Evolutionary conservation across 2,888 invertebrate genomes (phyloP), one percentile per base, ranked within the genome.

Genomic region (Pyrrhia umbra): DNA sequence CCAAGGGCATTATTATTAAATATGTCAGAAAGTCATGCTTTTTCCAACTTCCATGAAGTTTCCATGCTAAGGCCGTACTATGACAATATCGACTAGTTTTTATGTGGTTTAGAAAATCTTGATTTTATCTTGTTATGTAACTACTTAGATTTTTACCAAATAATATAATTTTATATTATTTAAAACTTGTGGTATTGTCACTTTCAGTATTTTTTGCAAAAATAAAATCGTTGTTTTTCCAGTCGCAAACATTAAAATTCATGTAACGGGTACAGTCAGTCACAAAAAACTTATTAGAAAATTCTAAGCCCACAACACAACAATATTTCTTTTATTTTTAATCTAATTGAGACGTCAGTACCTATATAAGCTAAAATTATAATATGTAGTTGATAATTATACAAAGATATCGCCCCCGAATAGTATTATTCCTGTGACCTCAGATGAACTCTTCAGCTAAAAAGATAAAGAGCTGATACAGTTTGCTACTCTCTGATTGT

Each of bases 351-450:
- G 10, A 30, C 4, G 37, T 45, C n/a, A 30, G 10, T 23, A 13
- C 21, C 37, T 34, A 6, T 23, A 2, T 18, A 15, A 45, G 10
- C 15, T 15, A 30, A 37, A 49, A 8, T 20, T 23, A 8, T 45
- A 16, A 6, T 6, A 23, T n/a, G n/a, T n/a, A 37, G 37, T 37
- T 16, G 6, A 37, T 37, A n/a, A n/a, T n/a, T n/a, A 6, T 16
- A 37, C 37, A 37, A 13, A 50, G 9, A 25, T 34, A 68, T 34
- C 18, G 13, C 25, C 25, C 37, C n/a, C 20, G 49, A 20, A 15
- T 34, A 34, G 71, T 49, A 68, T 63, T 40, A 68, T 68, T 68
- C 71, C 71, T 63, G 20, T 68, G 54, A 68, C 64, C 68, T 15
- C 9, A 49, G 70, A 49, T 63, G 43, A 70, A 70, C 39, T 47